Conservation (phyloP, 2,113 vertebrate genomes). For the Spheniscus mendiculus region DNA sequence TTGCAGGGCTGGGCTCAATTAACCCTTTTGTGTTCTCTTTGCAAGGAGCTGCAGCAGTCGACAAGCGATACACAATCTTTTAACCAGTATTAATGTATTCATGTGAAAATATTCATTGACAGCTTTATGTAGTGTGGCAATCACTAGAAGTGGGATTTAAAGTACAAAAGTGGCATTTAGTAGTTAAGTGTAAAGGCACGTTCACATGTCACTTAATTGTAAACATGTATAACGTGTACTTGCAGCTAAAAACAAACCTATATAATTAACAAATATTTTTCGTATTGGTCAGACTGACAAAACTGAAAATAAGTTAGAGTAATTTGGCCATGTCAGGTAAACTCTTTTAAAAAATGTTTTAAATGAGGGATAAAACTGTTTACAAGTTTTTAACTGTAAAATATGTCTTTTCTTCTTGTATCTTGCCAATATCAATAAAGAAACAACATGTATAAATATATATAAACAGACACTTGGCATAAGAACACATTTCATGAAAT, state of each 20-base stretch:
- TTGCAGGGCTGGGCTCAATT: conserved; percentile 83
- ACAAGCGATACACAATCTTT: conserved; percentile 73
- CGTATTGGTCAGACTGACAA: not conserved
- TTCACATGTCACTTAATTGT: not conserved
- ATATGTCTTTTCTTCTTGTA: conserved; percentile 60
- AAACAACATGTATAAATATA: conserved; percentile 68
- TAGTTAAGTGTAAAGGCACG: not conserved
- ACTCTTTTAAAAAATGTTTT: conserved; percentile 16
- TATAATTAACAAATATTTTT: not conserved
- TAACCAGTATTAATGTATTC: conserved; percentile 74
- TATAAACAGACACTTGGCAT: conserved; percentile 67
- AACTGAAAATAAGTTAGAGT: not conserved
- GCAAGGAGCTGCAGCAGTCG: conserved; percentile 76
- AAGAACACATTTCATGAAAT: conserved; percentile 50
- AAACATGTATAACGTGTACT: not conserved
- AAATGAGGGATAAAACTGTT: conserved; percentile 64
- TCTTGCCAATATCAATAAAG: conserved; percentile 67
- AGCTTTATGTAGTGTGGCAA: conserved; percentile 55
- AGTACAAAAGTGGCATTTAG: not conserved
- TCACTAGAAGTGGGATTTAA: not conserved
- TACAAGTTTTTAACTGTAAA: conserved; percentile 63
- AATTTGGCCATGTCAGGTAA: conserved; percentile 44
- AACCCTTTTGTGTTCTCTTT: conserved; percentile 78
- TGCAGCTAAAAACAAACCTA: not conserved
- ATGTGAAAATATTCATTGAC: conserved; percentile 74